Conservation (phyloP, 2,888 invertebrate species). For the Drosophila paracracens region DNA sequence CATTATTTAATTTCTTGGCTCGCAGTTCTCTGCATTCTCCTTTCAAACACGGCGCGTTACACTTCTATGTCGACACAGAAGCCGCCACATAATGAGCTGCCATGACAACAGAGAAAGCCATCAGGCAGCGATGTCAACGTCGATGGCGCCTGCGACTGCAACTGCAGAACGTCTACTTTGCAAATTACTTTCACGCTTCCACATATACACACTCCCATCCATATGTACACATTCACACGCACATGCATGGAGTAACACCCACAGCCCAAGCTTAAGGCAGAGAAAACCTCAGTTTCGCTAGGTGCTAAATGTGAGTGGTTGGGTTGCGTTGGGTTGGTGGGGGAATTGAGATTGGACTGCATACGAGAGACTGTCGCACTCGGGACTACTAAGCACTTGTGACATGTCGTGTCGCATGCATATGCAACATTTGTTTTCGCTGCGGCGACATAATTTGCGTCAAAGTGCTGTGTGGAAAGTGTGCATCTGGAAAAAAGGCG, state of each 20-base stretch:
- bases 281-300: constrained; percentile 37
- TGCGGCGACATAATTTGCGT: constrained; percentile 75
- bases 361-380: constrained; percentile 57
- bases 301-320: constrained; percentile 46
- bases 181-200: constrained; percentile 74
- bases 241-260: neutral
- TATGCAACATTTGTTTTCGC: constrained; percentile 80
- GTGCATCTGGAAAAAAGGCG: constrained; percentile 62
- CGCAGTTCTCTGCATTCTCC: neutral
- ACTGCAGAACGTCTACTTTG: constrained; percentile 67
- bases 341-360: neutral
- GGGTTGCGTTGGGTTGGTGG: neutral
- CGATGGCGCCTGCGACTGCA: constrained; percentile 34
- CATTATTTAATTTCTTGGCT: constrained; percentile 44
- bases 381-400: constrained; percentile 76
- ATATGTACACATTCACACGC: neutral
- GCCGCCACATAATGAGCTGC: constrained; percentile 71
- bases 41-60: constrained; percentile 20
- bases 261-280: constrained; percentile 7
- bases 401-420: constrained; percentile 71
- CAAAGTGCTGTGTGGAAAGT: constrained; percentile 69
- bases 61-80: constrained; percentile 33
- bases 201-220: constrained; percentile 20
- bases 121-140: constrained; percentile 26
- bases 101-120: constrained; percentile 61